Percentiles rank a stretch among this genome's conserved stretches.
phyloP scores from a whole-genome alignment of 2,113 vertebrate genomes.

The Syngnathoides biaculeatus region DNA sequence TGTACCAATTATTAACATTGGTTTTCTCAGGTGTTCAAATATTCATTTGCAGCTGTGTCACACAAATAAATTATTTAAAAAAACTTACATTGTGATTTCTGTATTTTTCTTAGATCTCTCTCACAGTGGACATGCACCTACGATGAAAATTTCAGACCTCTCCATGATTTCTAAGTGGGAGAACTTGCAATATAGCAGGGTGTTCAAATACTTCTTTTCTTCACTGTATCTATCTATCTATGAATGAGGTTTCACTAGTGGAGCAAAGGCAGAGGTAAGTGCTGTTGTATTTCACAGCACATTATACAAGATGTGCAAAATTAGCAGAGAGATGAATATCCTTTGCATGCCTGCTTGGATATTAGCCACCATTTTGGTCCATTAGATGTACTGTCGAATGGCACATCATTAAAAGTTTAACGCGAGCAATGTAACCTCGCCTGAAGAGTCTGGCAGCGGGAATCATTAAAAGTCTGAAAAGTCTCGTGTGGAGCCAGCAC shows the following conservation, averaged over 20 bases:
- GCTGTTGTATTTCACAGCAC: background rate
- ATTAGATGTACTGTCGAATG: background rate
- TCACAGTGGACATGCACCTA: no score
- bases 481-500: background rate
- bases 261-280: background rate
- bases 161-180: no score
- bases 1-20: no score
- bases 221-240: no score
- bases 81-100: no score
- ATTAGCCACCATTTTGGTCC: background rate
- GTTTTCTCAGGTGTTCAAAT: no score
- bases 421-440: background rate
- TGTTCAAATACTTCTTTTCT: no score
- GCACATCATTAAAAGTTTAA: background rate
- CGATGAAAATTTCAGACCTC: no score
- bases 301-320: background rate
- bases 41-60: no score
- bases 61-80: no score
- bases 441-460: background rate
- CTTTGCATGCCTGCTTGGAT: background rate
- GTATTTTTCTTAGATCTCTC: no score
- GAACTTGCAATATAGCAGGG: no score
- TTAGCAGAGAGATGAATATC: background rate
- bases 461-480: constrained; percentile 10
- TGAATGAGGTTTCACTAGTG: background rate